phyloP scores from a whole-genome alignment of 2,113 vertebrate genomes.

The Cinclus cinclus region DNA sequence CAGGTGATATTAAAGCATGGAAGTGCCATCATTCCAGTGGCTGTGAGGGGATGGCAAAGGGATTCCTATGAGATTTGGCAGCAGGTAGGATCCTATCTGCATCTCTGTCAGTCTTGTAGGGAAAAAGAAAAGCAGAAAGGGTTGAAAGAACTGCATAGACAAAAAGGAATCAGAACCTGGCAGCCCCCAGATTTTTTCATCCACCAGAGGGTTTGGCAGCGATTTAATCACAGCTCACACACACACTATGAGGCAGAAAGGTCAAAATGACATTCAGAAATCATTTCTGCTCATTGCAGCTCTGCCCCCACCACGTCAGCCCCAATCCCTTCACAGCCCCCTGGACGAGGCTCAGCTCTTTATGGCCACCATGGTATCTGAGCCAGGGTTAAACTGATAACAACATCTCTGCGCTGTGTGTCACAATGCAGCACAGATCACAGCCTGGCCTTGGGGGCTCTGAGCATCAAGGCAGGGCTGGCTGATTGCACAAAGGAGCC shows the following conservation, averaged over 20 bases:
- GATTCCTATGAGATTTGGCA: not conserved
- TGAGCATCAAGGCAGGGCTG: not conserved
- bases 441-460: not conserved
- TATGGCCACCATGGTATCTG: not conserved
- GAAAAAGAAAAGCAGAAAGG: not conserved
- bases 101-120: not conserved
- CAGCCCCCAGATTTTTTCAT: not conserved
- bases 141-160: not conserved
- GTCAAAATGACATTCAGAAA: not conserved
- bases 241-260: not conserved
- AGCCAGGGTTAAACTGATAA: not conserved
- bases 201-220: not conserved
- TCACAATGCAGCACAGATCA: not conserved
- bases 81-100: not conserved
- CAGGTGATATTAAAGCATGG: not conserved
- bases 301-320: not conserved
- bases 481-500: not conserved
- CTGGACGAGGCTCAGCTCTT: not conserved
- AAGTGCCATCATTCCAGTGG: accelerated
- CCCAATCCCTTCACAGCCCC: not conserved
- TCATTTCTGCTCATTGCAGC: not conserved
- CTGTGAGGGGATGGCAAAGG: accelerated
- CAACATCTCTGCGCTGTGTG: not conserved
- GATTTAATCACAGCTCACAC: not conserved
- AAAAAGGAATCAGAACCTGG: not conserved